Evolutionary conservation across 2,113 vertebrate genomes (phyloP), one percentile per base, ranked within the genome.

Genomic region (Forbesichthys papilliferus): DNA sequence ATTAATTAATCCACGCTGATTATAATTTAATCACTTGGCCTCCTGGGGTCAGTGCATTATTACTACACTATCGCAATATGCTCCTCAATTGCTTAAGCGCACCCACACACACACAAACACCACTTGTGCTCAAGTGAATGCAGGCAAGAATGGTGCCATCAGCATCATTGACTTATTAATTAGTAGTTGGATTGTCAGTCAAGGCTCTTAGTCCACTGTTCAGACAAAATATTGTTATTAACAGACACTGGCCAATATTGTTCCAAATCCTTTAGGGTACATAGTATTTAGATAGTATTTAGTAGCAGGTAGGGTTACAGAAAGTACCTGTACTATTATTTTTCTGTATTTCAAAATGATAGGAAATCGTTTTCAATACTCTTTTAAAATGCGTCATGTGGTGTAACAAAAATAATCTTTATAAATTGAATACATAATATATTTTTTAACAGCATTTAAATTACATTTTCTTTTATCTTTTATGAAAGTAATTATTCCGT

Each of bases 1-100:
- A 99, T 98, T 96, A 97, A 98, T 98, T 98, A 97, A 98, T 97
- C 95, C 92, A 89, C 77, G 89, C 93, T 97, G 95, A 98, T 96
- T 96, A 96, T 98, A 96, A 96, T 99, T 98, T 96, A 98, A 99
- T 98, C 95, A 95, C 92, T 88, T 93, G 92, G 91, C 95, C 93
- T 95, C 93, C 90, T 62, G 92, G 89, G 92, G 91, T 93, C 95
- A 93, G 76, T 83, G 76, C 75, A 90, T 94, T 95, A 94, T 94
- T 95, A 94, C 94, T 95, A 94, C 94, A 92, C 82, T 92, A 92
- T 42, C 92, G 92, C 88, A 92, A 87, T 90, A 93, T 87, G 89
- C 49, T 12, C 6, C 7, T 9, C 49, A 11, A 8, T 52, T 52
- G 49, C 49, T 90, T 90, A 93, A 92, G 87, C 87, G 87, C 88